Evolutionary conservation across 1,140 invertebrate species (phyloP), one percentile per base, ranked within the genome.

Genomic region (Yoshiicerus persimilis): DNA sequence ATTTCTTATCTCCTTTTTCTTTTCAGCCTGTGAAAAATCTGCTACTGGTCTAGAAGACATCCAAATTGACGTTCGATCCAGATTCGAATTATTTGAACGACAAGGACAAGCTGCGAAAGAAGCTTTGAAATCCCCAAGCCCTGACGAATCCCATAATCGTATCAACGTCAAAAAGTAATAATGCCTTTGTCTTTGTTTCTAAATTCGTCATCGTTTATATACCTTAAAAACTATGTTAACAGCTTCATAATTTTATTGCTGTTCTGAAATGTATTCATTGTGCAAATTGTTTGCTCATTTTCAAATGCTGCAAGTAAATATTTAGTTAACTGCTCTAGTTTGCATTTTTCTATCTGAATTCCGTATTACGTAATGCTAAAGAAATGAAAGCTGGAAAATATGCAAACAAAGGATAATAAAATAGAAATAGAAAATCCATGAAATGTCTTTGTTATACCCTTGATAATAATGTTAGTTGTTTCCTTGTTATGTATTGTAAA

Each of bases 1-100:
- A 56, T 4, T 56, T 56, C n/a, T 16, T 56, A 2, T 47, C 1
- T 41, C 16, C 16, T 47, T 56, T 56, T 5, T 6, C 20, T 10
- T 66, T 70, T 27, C 62, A 86, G 85, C 47, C 25, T 66, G 47
- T 25, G 85, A 64, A 32, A 86, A 64, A 66, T 66, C 88, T 5
- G 27, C 88, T 16, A 34, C 64, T 77, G 77, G 97, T 30, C 93
- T 98, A 27, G 96, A 97, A 91, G 97, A 97, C 92, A 92, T 98
- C 66, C 16, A 94, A 94, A 88, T 97, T 75, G 97, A 97, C 92
- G 96, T 98, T 2, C 96, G 96, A 92, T 96, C 96, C 84, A 94
- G 96, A 85, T 98, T 97, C 93, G 95, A 97, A 93, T 95, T 97
- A 87, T 97, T 97, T 92, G 96, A 97, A 92, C 95, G 75, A 80